A percentile compares a stretch with the other conserved stretches of the same genome.
phyloP scores from a whole-genome alignment of 2,113 vertebrate genomes.

The Pleuronectes platessa region DNA sequence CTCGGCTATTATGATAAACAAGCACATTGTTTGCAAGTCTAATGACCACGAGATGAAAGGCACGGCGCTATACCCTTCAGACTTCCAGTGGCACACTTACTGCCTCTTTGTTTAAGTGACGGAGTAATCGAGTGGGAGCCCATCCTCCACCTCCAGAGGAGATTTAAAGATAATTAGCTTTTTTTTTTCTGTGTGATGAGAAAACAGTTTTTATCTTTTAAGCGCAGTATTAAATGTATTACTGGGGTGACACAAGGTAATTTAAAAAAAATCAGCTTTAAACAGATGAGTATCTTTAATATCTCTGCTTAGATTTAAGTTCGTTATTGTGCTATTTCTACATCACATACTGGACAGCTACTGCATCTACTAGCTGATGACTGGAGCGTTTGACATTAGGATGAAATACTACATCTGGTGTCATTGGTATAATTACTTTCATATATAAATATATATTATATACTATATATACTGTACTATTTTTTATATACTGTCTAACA shows the following conservation, averaged over 20 bases:
- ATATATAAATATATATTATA: too few relatives aligned
- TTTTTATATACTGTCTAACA: too few relatives aligned
- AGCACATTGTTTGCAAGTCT: slow-evolving; percentile 71
- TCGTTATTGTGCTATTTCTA: too few relatives aligned
- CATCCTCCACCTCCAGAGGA: background rate
- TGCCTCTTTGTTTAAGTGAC: slow-evolving; percentile 39
- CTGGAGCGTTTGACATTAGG: too few relatives aligned
- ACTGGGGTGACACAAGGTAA: too few relatives aligned
- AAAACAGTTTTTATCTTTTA: background rate
- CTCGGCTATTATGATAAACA: slow-evolving; percentile 72
- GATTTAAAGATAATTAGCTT: background rate
- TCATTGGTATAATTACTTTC: too few relatives aligned
- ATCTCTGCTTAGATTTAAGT: background rate
- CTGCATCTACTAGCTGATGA: too few relatives aligned
- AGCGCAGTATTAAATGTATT: too few relatives aligned
- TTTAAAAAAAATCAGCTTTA: too few relatives aligned
- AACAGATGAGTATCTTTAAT: background rate
- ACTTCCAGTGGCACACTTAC: slow-evolving; percentile 28
- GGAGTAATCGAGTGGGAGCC: background rate
- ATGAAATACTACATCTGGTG: too few relatives aligned
- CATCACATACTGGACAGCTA: too few relatives aligned
- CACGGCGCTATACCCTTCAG: slow-evolving; percentile 44
- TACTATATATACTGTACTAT: too few relatives aligned
- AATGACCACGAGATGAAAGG: slow-evolving; percentile 64
- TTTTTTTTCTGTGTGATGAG: background rate